phyloP scores from a whole-genome alignment of 2,888 invertebrate species.

The Eupithecia subfuscata region DNA sequence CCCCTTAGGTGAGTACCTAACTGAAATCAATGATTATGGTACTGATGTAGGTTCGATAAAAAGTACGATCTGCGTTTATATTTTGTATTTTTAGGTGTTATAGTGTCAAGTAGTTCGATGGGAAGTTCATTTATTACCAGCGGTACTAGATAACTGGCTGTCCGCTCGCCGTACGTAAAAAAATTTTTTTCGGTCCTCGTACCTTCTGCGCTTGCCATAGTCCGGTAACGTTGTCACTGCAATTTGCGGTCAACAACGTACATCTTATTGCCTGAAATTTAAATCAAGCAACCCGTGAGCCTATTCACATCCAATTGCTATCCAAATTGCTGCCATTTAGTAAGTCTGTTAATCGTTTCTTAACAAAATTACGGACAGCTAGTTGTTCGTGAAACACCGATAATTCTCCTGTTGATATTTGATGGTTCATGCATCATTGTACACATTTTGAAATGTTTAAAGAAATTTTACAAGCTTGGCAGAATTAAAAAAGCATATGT shows the following conservation, averaged over 20 bases:
- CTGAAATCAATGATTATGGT: too few relatives aligned
- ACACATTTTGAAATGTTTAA: background rate
- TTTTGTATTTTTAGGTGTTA: too few relatives aligned
- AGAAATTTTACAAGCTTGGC: background rate
- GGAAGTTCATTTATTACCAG: too few relatives aligned
- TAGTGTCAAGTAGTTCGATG: too few relatives aligned
- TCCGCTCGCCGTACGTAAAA: too few relatives aligned
- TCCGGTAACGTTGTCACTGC: background rate
- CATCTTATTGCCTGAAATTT: background rate
- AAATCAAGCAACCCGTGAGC: background rate
- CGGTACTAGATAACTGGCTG: too few relatives aligned
- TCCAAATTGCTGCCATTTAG: background rate
- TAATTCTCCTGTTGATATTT: too few relatives aligned
- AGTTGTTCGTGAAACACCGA: too few relatives aligned
- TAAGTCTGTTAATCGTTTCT: background rate
- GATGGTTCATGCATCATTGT: background rate
- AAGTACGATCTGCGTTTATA: too few relatives aligned
- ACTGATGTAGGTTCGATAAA: too few relatives aligned
- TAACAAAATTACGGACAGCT: background rate
- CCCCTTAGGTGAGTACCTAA: too few relatives aligned
- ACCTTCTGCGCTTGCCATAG: background rate
- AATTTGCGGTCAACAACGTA: background rate
- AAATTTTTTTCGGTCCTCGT: too few relatives aligned
- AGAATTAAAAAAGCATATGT: background rate
- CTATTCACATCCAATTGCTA: background rate